Conservation (phyloP, 1,140 invertebrate genomes). For the Heliothis subflexa region DNA sequence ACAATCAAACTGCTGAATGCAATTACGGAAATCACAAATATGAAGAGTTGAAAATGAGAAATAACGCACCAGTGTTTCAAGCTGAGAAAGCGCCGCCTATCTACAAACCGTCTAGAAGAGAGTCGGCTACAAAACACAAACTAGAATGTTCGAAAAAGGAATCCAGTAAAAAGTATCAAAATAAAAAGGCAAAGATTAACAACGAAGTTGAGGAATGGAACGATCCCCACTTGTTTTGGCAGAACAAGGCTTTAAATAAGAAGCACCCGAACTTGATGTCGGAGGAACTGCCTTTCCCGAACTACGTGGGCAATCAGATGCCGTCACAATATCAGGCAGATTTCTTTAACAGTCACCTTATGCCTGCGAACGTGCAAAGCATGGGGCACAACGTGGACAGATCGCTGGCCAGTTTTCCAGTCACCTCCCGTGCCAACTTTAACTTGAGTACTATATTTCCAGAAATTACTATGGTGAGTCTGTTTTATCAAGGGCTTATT, state of each 20-base stretch:
- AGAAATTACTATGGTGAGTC: conserved; percentile 81
- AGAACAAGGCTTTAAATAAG: conserved; percentile 72
- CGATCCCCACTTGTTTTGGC: conserved; percentile 75
- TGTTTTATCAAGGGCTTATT: not conserved
- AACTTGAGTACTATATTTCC: conserved; percentile 82
- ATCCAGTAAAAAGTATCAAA: conserved; percentile 79
- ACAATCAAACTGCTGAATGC: conserved; percentile 77
- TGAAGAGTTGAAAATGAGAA: conserved; percentile 78
- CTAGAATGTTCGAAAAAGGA: conserved; percentile 82
- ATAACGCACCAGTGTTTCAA: conserved; percentile 64
- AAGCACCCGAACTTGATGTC: conserved; percentile 75
- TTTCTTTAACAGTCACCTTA: conserved; percentile 78
- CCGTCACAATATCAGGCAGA: conserved; percentile 76
- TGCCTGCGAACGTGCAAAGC: conserved; percentile 74
- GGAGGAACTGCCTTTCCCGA: conserved; percentile 77
- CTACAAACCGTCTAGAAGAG: conserved; percentile 74
- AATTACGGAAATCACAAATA: conserved; percentile 80
- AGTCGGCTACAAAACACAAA: conserved; percentile 78
- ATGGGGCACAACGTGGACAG: conserved; percentile 71
- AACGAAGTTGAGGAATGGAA: conserved; percentile 79
- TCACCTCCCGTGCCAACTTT: conserved; percentile 78
- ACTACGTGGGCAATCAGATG: conserved; percentile 80
- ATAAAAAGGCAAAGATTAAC: conserved; percentile 73
- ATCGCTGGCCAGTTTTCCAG: conserved; percentile 72
- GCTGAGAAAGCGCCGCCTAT: conserved; percentile 71